Evolutionary conservation across 2,113 vertebrate species (phyloP), one percentile per base, ranked within the genome.

Genomic region (Channa argus): DNA sequence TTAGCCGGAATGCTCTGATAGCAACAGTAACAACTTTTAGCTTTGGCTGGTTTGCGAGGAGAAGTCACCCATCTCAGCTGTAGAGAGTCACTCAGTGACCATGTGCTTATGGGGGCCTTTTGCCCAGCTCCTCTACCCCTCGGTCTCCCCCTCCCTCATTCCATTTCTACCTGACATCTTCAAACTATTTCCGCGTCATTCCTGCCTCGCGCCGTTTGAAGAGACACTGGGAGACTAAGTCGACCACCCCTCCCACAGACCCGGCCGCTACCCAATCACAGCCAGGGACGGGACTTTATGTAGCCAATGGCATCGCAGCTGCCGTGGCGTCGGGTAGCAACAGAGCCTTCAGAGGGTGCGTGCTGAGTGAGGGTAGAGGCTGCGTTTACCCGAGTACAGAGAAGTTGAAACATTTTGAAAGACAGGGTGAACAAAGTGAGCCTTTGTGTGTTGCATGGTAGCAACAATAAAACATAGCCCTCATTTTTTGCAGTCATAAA

Each of bases 321-420:
- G 92, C 94, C 94, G 60, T 78, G 74, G 93, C 92, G 92, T 92
- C 84, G 94, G 95, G 90, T 95, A 95, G 95, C 93, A 95, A 95
- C 93, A 95, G 94, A 89, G 86, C 55, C 68, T 54, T 62, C 8
- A 77, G 90, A 90, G 89, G 86, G 88, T 71, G 91, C 87, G 81
- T 87, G 82, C 80, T 65, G 71, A 77, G 77, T 43, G 80, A 82
- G 83, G 72, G 68, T 38, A 71, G 76, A 80, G 75, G 69, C 81
- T 79, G 85, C 86, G 73, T 85, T 85, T 60, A 55, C 24, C 43
- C 41, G n/a, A 90, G 83, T 67, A 87, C 89, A 88, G 60, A 89
- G 80, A 89, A 92, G 88, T 91, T 90, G 83, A 70, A 78, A 71
- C 64, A 71, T 84, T 90, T 84, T 82, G 66, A 83, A 86, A 80